A percentile compares a stretch with the other conserved stretches of the same genome.
Conservation (phyloP, 2,888 invertebrate genomes). For the Seladonia tumulorum region DNA sequence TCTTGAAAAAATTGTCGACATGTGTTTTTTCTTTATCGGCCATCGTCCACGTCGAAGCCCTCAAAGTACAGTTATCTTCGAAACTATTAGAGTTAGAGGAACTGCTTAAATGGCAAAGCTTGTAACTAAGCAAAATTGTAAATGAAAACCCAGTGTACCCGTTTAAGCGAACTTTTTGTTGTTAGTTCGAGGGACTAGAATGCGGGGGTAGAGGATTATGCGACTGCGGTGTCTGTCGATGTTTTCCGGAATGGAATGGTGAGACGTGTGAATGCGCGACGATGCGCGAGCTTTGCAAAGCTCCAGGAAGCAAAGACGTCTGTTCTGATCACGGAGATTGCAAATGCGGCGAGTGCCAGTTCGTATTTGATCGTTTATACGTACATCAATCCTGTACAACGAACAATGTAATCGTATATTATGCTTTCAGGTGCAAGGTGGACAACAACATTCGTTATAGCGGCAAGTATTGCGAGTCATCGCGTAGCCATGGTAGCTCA, state of each 20-base stretch:
- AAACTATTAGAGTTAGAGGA: too few species aligned
- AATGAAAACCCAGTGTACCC: too few species aligned
- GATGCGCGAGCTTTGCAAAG: slow-evolving; percentile 66
- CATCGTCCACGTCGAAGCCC: too few species aligned
- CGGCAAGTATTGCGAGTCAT: slow-evolving; percentile 76
- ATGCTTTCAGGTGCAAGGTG: slow-evolving; percentile 69
- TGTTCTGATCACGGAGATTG: slow-evolving; percentile 76
- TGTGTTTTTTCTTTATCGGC: too few species aligned
- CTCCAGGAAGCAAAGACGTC: slow-evolving; percentile 74
- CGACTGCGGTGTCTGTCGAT: slow-evolving; percentile 73
- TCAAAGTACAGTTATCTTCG: too few species aligned
- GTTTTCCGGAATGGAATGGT: slow-evolving; percentile 74
- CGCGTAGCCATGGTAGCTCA: slow-evolving; percentile 69
- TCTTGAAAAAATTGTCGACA: too few species aligned
- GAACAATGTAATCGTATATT: neutral
- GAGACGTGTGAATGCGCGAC: slow-evolving; percentile 75
- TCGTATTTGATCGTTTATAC: slow-evolving; percentile 18
- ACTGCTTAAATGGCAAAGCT: too few species aligned
- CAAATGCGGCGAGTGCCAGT: slow-evolving; percentile 76
- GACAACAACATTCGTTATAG: slow-evolving; percentile 72
- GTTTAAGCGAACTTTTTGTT: neutral
- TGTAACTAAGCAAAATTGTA: too few species aligned
- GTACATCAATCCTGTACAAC: neutral
- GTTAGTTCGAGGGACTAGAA: slow-evolving; percentile 73
- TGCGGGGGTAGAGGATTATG: slow-evolving; percentile 74